Base-by-base conservation (phyloP, 2,113 vertebrate species). In the Proterorhinus semilunaris region DNA sequence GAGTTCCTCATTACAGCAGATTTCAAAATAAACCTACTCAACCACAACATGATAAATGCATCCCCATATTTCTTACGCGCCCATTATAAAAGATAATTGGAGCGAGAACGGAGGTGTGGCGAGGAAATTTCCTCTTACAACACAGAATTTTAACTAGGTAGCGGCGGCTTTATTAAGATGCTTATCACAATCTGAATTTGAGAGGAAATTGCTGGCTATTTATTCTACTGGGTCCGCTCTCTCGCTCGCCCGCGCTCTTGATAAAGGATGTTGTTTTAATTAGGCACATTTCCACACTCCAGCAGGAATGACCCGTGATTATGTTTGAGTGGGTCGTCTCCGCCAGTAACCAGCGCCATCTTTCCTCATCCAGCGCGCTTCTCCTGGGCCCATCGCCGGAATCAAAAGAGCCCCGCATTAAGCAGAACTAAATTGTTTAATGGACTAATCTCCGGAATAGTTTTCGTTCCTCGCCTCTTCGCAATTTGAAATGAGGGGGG, bases 191-290 rank as follows among this genome's bases (percentile, higher is more conserved):
- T 76, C 58, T 68, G 78, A 83, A 87, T 89, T 76, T 83, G 75
- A 70, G 75, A 71, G 80, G 81, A 91, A 90, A 91, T 85, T 78
- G 83, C 76, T 13, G 67, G 86, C 76, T 82, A 79, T 88, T 90
- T 89, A 69, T 86, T 90, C 83, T 84, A 75, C 74, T 47, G 17
- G 42, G 8, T 65, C 81, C 62, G 71, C 75, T 84, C 72, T 73
- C 83, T 83, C 74, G 71, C 82, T 82, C 51, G 70, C 73, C 57
- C 58, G 53, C 16, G 71, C 86, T 90, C 83, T 88, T 75, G 83
- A 89, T 88, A 84, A 91, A 90, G 84, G 82, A 87, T 92, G 90
- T 90, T 82, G 76, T 89, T 92, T 92, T 91, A 93, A 92, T 93
- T 90, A 93, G 86, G 84, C 76, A 73, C 80, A 87, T 90, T 90